Evolutionary conservation across 2,888 invertebrate genomes (phyloP).

Genomic region (Drosophila anceps): DNA sequence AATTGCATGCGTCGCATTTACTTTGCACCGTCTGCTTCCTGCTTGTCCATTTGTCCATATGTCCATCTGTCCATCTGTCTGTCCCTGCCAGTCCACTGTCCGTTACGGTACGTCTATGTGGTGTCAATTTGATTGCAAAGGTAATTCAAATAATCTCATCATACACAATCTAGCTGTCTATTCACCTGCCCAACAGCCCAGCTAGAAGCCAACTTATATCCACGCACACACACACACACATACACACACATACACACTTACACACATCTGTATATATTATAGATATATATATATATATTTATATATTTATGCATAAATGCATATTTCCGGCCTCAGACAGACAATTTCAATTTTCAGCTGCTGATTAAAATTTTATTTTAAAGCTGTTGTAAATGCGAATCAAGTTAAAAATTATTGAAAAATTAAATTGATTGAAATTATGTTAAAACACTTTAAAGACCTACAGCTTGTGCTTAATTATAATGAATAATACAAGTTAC

Average conservation of each 20-base stretch:
- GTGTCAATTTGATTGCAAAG: slow-evolving; percentile 80
- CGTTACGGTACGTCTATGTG: slow-evolving; percentile 53
- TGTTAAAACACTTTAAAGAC: not conserved
- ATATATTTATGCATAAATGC: not conserved
- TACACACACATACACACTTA: not conserved
- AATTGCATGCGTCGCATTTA: slow-evolving; percentile 25
- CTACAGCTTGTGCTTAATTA: not conserved
- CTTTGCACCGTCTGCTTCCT: slow-evolving; percentile 40
- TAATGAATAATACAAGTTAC: not conserved
- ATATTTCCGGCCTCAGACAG: slow-evolving; percentile 31
- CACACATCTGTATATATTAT: not conserved
- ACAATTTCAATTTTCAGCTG: slow-evolving; percentile 52
- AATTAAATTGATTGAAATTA: slow-evolving; percentile 22
- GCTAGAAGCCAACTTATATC: slow-evolving; percentile 5
- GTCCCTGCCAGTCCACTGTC: slow-evolving; percentile 36
- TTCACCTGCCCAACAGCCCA: slow-evolving; percentile 31
- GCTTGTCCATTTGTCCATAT: slow-evolving; percentile 38
- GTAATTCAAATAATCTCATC: slow-evolving; percentile 81
- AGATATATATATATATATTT: slow-evolving; percentile 1
- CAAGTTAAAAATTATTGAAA: slow-evolving; percentile 4
- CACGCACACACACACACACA: not conserved
- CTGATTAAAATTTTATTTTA: slow-evolving; percentile 52
- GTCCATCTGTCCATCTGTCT: slow-evolving; percentile 19
- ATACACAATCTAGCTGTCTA: slow-evolving; percentile 60
- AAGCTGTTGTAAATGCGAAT: slow-evolving; percentile 32